Base-by-base conservation (phyloP, 2,797 vertebrate genomes). In the Hemitrygon akajei region DNA sequence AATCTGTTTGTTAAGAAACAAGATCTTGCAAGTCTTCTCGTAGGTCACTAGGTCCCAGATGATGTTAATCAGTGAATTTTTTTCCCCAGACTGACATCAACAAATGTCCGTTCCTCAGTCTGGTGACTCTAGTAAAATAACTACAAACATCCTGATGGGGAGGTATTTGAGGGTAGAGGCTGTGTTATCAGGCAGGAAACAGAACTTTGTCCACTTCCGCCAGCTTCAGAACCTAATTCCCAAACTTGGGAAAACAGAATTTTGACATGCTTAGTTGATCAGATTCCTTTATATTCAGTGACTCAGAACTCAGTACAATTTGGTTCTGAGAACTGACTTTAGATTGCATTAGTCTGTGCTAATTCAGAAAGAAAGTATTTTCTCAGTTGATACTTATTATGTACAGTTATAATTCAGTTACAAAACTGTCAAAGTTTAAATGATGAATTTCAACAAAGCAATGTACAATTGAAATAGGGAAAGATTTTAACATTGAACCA, bases 161-260 rank as follows among this genome's bases (percentile, higher is more conserved):
- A 97, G 97, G 97, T 95, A 94, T 75, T 93, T 71, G 40, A 56
- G 71, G 7, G 69, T 93, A 93, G 91, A 56, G 47, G 71, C 91
- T 95, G 96, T 96, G 97, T 99, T 99, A 99, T 99, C 99, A 98
- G 98, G 96, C 98, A 99, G 99, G 99, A 99, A 99, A 99, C 99
- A 99, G 97, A 97, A 97, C 96, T 98, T 97, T 95, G 95, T 96
- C 97, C 96, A 98, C 97, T 98, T 99, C 99, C 98, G 98, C 6
- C 91, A n/a, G 37, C 27, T 93, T 75, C 37, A 75, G 27, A 71
- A 75, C 30, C 91, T 75, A 75, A 93, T 93, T 93, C 91, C 91
- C 25, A 75, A 93, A 93, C 40, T 93, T 71, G 73, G 91, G 91
- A 73, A 93, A 93, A 93, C 91, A 93, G 69, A 27, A 40, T 27